phyloP scores from a whole-genome alignment of 2,797 vertebrate genomes.

The Remorina albescens region DNA sequence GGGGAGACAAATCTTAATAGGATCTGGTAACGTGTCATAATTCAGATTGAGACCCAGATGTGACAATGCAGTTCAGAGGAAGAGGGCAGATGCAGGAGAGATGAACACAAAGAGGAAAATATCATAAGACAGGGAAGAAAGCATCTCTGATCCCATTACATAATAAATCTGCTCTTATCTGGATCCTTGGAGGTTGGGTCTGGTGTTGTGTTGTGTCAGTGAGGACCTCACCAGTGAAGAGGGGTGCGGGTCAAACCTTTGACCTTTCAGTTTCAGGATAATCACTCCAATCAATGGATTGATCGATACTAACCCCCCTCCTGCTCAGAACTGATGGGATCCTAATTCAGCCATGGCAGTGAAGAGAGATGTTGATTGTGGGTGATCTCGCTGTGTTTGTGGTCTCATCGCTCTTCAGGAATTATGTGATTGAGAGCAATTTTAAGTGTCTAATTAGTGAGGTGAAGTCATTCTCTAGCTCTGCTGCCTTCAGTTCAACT shows the following conservation, averaged over 20 bases:
- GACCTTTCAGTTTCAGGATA: constrained; percentile 20
- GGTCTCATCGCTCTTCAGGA: background rate
- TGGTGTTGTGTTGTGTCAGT: too few species aligned
- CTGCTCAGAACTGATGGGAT: background rate
- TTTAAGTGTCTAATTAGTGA: constrained; percentile 15
- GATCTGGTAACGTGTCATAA: background rate
- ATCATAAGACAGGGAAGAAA: constrained; percentile 40
- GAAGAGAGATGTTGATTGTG: constrained; percentile 1
- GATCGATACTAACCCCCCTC: constrained; percentile 21
- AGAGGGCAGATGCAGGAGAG: background rate
- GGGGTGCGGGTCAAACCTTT: constrained; percentile 24
- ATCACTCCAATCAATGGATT: constrained; percentile 17
- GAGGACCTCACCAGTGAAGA: too few species aligned
- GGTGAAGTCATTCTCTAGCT: background rate
- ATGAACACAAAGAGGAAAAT: background rate
- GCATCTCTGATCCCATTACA: constrained; percentile 42
- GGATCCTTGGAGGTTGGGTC: constrained; percentile 2
- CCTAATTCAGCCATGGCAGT: constrained; percentile 15
- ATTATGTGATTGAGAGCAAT: background rate
- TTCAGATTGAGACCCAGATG: background rate
- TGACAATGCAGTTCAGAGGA: background rate
- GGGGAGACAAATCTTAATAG: constrained; percentile 3
- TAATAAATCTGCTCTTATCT: constrained; percentile 35
- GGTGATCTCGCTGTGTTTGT: constrained; percentile 3
- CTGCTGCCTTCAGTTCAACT: background rate